Evolutionary conservation across 2,888 invertebrate genomes (phyloP), one percentile per base, ranked within the genome.

Genomic region (Chironomus tentans): DNA sequence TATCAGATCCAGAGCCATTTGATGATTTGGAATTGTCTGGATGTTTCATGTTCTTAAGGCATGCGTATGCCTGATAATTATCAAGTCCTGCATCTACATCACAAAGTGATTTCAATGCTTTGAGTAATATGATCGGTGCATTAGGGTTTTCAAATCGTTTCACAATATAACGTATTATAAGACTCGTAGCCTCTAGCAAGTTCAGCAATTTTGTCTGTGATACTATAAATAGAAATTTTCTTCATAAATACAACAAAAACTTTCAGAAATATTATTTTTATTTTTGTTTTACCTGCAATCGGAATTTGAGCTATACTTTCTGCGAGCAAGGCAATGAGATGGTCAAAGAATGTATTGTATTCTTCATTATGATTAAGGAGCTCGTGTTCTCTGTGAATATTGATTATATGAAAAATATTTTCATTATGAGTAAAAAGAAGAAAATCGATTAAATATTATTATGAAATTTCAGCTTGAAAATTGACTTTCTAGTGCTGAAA

Each of bases 331-430:
- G 93, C 92, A 78, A 92, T 92, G 86, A 95, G 93, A 78, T 93
- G 91, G 80, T 93, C 92, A 85, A 93, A 96, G 87, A 96, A 96
- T 78, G 90, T 88, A 81, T 92, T 92, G 84, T 92, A 91, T 79
- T 90, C 89, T 79, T 92, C 92, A 81, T 93, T 93, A 85, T 93
- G 93, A 79, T 91, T 90, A 80, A 92, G 87, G 82, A 96, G 91
- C 81, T 95, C 94, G 81, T 87, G 87, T 86, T 95, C 95, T 85
- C 96, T 97, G 56, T 7, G 18, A 10, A 10, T 38, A 38, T 38
- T 38, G 70, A 68, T 69, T 38, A 2, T 10, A 10, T 18, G 13
- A 61, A 62, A 76, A 77, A 50, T 47, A 68, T 47, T 76, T 74
- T 6, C 15, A 4, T 71, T 70, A 38, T 47, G 4, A 28, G 38